Evolutionary conservation across 2,888 invertebrate genomes (phyloP), one percentile per base, ranked within the genome.

Genomic region (Tipula vernalis): DNA sequence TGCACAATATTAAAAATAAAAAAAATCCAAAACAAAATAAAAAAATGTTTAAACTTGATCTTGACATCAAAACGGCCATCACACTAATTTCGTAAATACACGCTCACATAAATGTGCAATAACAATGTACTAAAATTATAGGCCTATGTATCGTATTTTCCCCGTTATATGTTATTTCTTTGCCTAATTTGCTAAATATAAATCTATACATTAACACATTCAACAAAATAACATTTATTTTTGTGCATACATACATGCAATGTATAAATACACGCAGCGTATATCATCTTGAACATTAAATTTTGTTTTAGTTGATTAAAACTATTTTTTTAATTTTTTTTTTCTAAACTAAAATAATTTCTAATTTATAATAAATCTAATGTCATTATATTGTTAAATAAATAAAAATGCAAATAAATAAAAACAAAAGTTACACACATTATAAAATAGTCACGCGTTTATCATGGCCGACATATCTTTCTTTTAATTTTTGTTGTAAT

Each of bases 401-500:
- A 18, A 41, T 41, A 18, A 42, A 15, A 39, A 41, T 85, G n/a
- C 85, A 41, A 85, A 41, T 85, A 36, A 85, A 85, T 4, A 39
- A 85, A 85, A 39, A 41, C 15, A 5, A 57, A 57, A 57, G 15
- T 5, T 15, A 6, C 15, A 15, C 51, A 51, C 12, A n/a, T 15
- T 71, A 71, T 28, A 10, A 71, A 71, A 85, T 44, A 86, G 86
- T 86, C 86, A 86, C 86, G 86, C 86, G 86, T 86, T 36, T 86
- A 42, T 36, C 47, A 86, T 86, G 86, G 86, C 86, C 86, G 86
- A 86, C 86, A 86, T 86, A 71, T 71, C 71, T 71, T 71, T 71
- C 18, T 28, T 71, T 71, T 28, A 71, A 28, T 28, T 71, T 28
- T 71, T 28, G 10, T 71, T 71, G 71, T 71, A 28, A 28, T 18